Evolutionary conservation across 2,888 invertebrate species (phyloP).

Genomic region (Diplolepis rosae): DNA sequence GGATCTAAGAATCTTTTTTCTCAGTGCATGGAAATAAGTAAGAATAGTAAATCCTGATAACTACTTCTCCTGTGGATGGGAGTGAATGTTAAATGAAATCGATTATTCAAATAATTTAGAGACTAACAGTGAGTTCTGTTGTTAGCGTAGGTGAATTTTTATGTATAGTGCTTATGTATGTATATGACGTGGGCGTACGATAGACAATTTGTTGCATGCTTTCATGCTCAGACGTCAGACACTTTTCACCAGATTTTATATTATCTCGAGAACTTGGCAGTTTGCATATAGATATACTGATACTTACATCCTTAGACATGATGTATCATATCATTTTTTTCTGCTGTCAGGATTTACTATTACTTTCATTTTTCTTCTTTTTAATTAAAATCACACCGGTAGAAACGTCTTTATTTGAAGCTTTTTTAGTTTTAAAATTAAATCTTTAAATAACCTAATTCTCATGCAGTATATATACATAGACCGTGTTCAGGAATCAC

Average conservation of each 20-base stretch:
- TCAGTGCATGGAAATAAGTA: too few species aligned
- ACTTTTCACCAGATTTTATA: constrained; percentile 24
- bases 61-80: constrained; percentile 22
- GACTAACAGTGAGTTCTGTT: constrained; percentile 17
- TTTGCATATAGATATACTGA: neutral
- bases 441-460: too few species aligned
- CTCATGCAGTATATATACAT: too few species aligned
- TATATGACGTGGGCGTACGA: constrained; percentile 13
- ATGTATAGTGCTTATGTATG: too few species aligned
- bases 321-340: constrained; percentile 3
- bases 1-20: too few species aligned
- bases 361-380: neutral
- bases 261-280: constrained; percentile 2
- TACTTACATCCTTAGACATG: neutral
- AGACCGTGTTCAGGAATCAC: too few species aligned
- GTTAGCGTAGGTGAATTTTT: constrained; percentile 14
- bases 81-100: constrained; percentile 14
- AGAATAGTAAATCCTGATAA: too few species aligned
- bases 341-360: neutral
- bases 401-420: too few species aligned
- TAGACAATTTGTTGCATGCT: constrained; percentile 22
- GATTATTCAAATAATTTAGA: constrained; percentile 20
- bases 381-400: too few species aligned
- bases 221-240: neutral
- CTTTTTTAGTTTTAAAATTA: too few species aligned